A percentile compares a stretch with the other conserved stretches of the same genome.
Conservation (phyloP, 2,113 vertebrate genomes). For the Mohoua ochrocephala region DNA sequence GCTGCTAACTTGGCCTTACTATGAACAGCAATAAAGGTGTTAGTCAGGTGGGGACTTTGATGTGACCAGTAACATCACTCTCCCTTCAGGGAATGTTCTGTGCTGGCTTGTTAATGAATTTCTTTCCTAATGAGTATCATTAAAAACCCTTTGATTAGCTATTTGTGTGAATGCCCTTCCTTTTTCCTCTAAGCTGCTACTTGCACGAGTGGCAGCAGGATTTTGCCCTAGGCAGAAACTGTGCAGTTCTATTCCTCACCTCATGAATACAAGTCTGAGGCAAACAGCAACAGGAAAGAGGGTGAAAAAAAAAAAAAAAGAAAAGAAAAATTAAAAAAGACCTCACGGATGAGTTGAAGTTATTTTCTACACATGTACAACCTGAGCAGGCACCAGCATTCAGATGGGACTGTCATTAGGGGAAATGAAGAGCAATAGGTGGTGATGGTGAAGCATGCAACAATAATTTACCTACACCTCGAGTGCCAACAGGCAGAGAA, state of each 20-base stretch:
- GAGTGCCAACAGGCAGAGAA: neutral
- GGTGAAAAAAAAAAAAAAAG: neutral
- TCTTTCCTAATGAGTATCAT: conserved; percentile 66
- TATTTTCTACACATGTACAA: neutral
- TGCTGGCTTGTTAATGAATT: conserved; percentile 68
- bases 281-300: neutral
- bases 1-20: conserved; percentile 59
- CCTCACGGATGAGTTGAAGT: neutral
- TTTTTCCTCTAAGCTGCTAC: conserved; percentile 33
- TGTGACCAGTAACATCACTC: conserved; percentile 54
- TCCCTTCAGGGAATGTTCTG: conserved; percentile 64
- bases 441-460: conserved; percentile 10
- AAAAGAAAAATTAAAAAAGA: neutral
- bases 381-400: neutral
- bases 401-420: neutral
- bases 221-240: neutral
- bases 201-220: neutral
- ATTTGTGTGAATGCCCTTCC: conserved; percentile 62
- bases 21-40: conserved; percentile 62
- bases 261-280: neutral
- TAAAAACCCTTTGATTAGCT: conserved; percentile 66
- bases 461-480: conserved; percentile 27
- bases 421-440: conserved; percentile 49
- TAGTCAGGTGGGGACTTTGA: conserved; percentile 51
- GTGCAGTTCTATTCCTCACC: neutral